phyloP scores from a whole-genome alignment of 2,797 vertebrate species.

The Lithobates sylvaticus region DNA sequence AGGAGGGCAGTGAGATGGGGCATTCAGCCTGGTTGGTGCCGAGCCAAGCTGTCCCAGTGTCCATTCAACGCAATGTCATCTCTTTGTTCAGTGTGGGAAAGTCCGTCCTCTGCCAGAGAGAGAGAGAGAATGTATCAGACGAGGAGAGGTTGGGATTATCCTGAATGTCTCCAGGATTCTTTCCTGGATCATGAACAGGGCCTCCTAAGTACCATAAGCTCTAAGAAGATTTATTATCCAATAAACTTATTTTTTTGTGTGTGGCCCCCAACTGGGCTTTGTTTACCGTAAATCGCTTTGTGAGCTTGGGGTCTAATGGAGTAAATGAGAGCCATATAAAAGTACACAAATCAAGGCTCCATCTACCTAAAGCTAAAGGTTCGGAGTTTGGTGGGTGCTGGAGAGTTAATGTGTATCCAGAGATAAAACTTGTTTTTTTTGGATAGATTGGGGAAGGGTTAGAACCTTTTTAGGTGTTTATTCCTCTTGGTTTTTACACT shows the following conservation, averaged over 20 bases:
- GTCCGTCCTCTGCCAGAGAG: background rate
- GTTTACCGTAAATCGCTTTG: no score
- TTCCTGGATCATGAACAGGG: background rate
- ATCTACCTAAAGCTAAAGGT: no score
- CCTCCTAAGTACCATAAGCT: background rate
- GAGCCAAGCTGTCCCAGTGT: slow-evolving; percentile 12
- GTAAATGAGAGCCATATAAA: no score
- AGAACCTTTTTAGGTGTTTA: no score
- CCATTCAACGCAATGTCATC: slow-evolving; percentile 17
- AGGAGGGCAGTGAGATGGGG: background rate
- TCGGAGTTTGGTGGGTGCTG: no score
- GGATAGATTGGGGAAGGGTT: no score
- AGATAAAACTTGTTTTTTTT: no score
- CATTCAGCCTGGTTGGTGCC: background rate
- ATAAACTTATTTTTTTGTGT: background rate
- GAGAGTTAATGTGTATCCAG: no score
- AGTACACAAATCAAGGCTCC: no score
- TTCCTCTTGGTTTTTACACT: no score
- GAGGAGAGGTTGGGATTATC: background rate
- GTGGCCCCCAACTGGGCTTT: no score
- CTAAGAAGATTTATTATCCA: background rate
- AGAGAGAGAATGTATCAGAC: background rate
- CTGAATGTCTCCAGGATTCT: background rate
- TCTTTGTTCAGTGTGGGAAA: slow-evolving; percentile 40
- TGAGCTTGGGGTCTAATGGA: no score